Evolutionary conservation across 1,140 invertebrate genomes (phyloP).

Genomic region (Scaptomyza graminum): DNA sequence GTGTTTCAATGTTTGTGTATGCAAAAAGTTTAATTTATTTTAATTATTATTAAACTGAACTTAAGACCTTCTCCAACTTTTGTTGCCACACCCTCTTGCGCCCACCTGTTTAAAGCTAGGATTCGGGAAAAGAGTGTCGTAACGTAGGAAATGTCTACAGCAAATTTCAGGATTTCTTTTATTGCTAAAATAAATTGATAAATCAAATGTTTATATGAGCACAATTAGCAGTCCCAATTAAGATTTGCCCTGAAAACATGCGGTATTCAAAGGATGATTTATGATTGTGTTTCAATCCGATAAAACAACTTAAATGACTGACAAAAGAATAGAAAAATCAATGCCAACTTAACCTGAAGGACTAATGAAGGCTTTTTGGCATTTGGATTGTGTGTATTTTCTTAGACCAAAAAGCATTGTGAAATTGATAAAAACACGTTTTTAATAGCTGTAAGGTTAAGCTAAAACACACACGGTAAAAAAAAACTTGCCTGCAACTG

Average conservation of each 20-base stretch:
- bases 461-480: neutral
- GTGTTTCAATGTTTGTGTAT: neutral
- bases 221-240: neutral
- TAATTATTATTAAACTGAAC: neutral
- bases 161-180: too few relatives aligned
- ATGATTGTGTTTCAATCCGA: neutral
- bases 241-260: neutral
- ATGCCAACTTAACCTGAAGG: neutral
- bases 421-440: neutral
- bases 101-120: neutral
- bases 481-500: too few relatives aligned
- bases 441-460: neutral
- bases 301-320: neutral
- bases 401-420: neutral
- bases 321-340: neutral
- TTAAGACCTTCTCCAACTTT: neutral
- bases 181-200: too few relatives aligned
- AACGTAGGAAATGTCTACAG: too few relatives aligned
- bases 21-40: neutral
- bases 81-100: neutral
- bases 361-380: slow-evolving; percentile 1
- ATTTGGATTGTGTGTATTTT: neutral
- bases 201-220: too few relatives aligned
- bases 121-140: too few relatives aligned
- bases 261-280: neutral